Base-by-base conservation (phyloP, 2,797 vertebrate genomes). In the Siniperca obscura region DNA sequence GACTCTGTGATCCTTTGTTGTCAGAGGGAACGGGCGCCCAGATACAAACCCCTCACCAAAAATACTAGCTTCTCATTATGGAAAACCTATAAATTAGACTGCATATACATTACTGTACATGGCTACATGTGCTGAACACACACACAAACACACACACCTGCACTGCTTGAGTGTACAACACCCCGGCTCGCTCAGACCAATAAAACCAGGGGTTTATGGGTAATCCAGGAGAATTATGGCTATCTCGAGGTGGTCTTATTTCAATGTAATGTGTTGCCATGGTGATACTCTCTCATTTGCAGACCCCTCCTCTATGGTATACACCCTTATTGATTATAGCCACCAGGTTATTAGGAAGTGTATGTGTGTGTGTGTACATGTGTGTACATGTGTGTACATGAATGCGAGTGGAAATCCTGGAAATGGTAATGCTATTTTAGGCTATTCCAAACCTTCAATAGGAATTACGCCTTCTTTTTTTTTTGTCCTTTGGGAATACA, bases 251-350 rank as follows among this genome's bases (percentile, higher is more conserved):
- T 85, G 79, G 19, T 77, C 71, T 74, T 78, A 83, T 56, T 64
- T 86, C 53, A 78, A 71, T 85, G 74, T 55, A 81, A 71, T 38
- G 66, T 71, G 93, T 94, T 91, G 56, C 92, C 90, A 93, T 92
- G 90, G 91, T 52, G 73, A 94, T 83, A 42, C 38, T 66, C 52
- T 87, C 80, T 87, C 72, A 68, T 91, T 92, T 84, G 64, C 60
- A 89, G 74, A 61, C 55, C 70, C 60, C 38, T 76, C 56, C 38
- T 70, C 30, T 55, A 48, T 62, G 46, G 42, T 76, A 55, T 46
- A 68, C 4, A 10, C 3, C 71, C 55, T 62, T 92, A 92, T 93
- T 93, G 89, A 91, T 93, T 89, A 86, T 71, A 61, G 80, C 65
- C 79, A 84, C 80, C 56, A 74, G 71, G 71, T 86, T 78, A 80